A percentile compares a stretch with the other conserved stretches of the same genome.
These are phyloP conservation scores for Calypte anna DNA, from an alignment of 2,113 vertebrate genomes.

Conservation along the genomic window DNA sequence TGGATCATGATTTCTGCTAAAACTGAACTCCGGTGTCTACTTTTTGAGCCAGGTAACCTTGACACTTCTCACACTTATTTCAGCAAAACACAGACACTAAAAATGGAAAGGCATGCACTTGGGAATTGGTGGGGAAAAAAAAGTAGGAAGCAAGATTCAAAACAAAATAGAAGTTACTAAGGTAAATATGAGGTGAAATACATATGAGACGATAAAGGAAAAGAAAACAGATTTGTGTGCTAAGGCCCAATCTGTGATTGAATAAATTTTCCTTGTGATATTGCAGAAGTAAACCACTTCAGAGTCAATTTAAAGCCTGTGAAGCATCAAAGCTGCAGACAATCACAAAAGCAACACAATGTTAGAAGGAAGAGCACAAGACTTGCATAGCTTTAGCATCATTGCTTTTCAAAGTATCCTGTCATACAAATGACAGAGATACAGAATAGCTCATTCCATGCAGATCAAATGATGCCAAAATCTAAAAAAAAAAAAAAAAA, in stretches of 20 bases:
- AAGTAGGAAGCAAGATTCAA: not conserved
- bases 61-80: not conserved
- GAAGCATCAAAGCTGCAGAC: not conserved
- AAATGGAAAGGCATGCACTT: not conserved
- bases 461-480: not conserved
- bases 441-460: not conserved
- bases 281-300: not conserved
- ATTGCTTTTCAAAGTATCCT: not conserved
- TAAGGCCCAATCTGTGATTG: not conserved
- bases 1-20: not conserved
- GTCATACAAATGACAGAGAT: not conserved
- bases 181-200: not conserved
- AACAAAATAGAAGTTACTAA: not conserved
- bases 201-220: not conserved
- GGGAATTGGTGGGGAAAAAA: not conserved
- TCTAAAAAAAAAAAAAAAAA: too few species aligned
- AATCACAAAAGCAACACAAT: not conserved
- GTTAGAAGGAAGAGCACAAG: not conserved
- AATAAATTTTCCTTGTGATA: not conserved
- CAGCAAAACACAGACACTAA: not conserved
- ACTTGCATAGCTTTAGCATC: not conserved
- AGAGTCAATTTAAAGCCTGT: slow-evolving; percentile 18
- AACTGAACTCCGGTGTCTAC: not conserved
- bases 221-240: not conserved
- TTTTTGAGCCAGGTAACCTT: not conserved